Base-by-base conservation (phyloP, 1,140 invertebrate species). In the Drosophila cardini region DNA sequence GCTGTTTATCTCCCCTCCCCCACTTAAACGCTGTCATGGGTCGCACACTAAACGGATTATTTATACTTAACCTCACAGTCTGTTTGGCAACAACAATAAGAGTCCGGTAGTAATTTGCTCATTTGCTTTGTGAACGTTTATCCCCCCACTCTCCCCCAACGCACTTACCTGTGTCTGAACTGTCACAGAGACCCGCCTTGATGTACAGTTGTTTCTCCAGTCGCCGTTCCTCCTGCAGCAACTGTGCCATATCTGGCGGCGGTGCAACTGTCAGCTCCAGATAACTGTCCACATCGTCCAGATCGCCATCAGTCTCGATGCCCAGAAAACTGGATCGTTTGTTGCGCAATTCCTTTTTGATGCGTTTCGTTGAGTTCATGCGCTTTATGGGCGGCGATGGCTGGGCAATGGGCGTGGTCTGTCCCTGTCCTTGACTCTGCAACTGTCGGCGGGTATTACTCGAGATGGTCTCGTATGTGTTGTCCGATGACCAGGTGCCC, bases 311-410 rank as follows among this genome's bases (percentile, higher is more conserved):
- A 63, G 95, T 95, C 81, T 97, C 96, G 72, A 97, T 95, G 34
- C 97, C 97, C 13, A 98, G 93, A 85, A 98, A 98, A 91, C 96
- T 96, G 16, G 96, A 97, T 7, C 97, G 94, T 78, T 97, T 96
- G 78, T 95, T 96, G 8, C 96, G 94, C 21, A 97, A 93, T 90
- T 98, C 97, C 86, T 97, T 97, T 81, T 97, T 97, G 57, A 98
- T 97, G 60, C 96, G 94, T 61, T 96, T 96, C 1, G 96, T 96
- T 1, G 96, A 97, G 80, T 96, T 97, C 50, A 96, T 94, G 63
- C 96, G 94, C 79, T 95, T 95, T 53, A 96, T 93, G 48, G 95
- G 94, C 56, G 90, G 90, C 46, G 85, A 90, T 32, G 78, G 87
- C 55, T 87, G 91, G 18, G 65, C 77, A 8, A 45, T 32, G 6